Evolutionary conservation across 1,140 invertebrate genomes (phyloP), one percentile per base, ranked within the genome.

Genomic region (Apis florea): DNA sequence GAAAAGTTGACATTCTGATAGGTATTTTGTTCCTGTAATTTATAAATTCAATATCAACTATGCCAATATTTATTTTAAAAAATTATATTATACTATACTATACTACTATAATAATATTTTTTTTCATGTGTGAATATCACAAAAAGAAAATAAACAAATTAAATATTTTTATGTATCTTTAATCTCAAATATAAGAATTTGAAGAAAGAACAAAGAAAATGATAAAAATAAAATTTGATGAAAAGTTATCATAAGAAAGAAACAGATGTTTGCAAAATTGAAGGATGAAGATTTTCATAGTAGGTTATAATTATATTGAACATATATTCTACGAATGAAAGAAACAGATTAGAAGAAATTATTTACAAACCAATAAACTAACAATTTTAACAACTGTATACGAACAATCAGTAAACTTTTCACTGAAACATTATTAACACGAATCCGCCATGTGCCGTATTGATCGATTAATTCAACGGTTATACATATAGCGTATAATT

Each of bases 1-100:
- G 47, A 88, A 96, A 96, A 24, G 95, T 95, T 84, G 95, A 95
- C 95, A 95, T 95, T 93, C 82, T 91, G 73, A 31, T 67, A 79
- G 73, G 49, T 71, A 69, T 79, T 79, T 54, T 59, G 61, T 40
- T 63, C 89, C 91, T 93, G 90, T 53, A 92, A 92, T 89, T 84
- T 68, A 91, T 83, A 91, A 88, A 87, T 74, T 69, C 77, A 74
- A 63, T 67, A 86, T 90, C 86, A 84, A 89, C 26, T 11, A 71
- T 53, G 11, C 40, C 40, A 51, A 82, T 53, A 53, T 53, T 51
- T n/a, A 17, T n/a, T 17, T 13, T 12, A 19, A 17, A 54, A 61
- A 61, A 5, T 13, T 56, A 31, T 17, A 15, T 51, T 58, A 78
- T 40, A 51, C 5, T 26, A 19, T 6, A 24, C 11, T 17, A 40